A percentile compares a stretch with the other conserved stretches of the same genome.
Conservation (phyloP, 2,113 vertebrate genomes). For the Gorsachius goisagi region DNA sequence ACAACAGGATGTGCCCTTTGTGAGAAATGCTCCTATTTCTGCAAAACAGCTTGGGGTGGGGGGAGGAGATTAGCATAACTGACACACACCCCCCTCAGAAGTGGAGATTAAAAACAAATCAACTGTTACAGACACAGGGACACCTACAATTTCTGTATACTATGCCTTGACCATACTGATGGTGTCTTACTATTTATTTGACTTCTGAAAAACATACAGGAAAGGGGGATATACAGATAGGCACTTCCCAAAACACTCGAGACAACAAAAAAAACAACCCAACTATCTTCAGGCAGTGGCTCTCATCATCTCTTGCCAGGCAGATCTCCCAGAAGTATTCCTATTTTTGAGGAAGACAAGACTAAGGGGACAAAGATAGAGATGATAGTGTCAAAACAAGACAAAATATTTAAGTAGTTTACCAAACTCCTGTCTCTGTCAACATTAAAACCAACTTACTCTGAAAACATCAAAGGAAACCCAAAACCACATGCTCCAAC, state of each 20-base stretch:
- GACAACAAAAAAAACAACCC: neutral
- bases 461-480: neutral
- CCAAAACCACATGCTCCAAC: neutral
- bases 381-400: neutral
- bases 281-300: neutral
- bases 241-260: neutral
- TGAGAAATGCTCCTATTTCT: neutral
- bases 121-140: neutral
- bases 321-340: neutral
- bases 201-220: neutral
- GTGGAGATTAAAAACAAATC: neutral
- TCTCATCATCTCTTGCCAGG: neutral
- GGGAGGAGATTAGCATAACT: neutral
- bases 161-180: neutral
- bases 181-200: neutral
- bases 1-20: neutral
- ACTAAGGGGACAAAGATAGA: neutral
- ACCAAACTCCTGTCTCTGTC: neutral
- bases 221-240: neutral
- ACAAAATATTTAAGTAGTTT: neutral
- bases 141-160: neutral
- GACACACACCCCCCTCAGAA: neutral
- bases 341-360: neutral
- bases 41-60: neutral
- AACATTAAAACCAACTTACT: neutral